A percentile compares a stretch with the other conserved stretches of the same genome.
Evolutionary conservation across 1,140 invertebrate genomes (phyloP).

Genomic region (Camponotus floridanus): DNA sequence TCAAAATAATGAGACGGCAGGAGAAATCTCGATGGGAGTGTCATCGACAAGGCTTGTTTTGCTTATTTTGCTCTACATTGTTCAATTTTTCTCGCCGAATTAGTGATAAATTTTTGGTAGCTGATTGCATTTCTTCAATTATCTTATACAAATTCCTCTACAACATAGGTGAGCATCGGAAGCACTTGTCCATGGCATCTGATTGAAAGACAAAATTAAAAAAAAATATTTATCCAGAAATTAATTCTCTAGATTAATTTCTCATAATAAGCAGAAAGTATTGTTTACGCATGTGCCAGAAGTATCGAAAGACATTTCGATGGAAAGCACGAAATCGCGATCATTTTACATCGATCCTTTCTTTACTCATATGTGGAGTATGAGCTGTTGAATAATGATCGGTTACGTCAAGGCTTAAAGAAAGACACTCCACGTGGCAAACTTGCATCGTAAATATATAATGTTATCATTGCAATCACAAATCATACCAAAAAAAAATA

Average conservation of each 20-base stretch:
- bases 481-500: not conserved
- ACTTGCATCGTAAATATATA: not conserved
- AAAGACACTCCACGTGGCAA: not conserved
- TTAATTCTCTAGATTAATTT: not conserved
- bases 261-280: not conserved
- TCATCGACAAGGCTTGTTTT: conserved; percentile 37
- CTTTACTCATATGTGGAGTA: not conserved
- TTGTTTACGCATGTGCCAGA: conserved; percentile 28
- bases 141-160: conserved; percentile 8
- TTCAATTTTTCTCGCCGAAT: not conserved
- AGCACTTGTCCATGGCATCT: conserved; percentile 6
- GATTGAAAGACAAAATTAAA: not conserved
- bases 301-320: not conserved
- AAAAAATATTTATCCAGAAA: conserved; percentile 10
- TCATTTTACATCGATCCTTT: conserved; percentile 2
- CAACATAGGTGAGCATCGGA: not conserved
- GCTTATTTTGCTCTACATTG: not conserved
- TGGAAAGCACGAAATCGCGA: not conserved
- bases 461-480: not conserved
- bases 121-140: not conserved
- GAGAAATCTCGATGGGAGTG: not conserved
- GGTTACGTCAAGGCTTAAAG: not conserved
- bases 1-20: conserved; percentile 48
- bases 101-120: not conserved
- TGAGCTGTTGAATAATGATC: conserved; percentile 15